These are phyloP conservation scores for Pipistrellus nathusii DNA, from an alignment of 2,797 vertebrate species.

Conservation along the genomic window DNA sequence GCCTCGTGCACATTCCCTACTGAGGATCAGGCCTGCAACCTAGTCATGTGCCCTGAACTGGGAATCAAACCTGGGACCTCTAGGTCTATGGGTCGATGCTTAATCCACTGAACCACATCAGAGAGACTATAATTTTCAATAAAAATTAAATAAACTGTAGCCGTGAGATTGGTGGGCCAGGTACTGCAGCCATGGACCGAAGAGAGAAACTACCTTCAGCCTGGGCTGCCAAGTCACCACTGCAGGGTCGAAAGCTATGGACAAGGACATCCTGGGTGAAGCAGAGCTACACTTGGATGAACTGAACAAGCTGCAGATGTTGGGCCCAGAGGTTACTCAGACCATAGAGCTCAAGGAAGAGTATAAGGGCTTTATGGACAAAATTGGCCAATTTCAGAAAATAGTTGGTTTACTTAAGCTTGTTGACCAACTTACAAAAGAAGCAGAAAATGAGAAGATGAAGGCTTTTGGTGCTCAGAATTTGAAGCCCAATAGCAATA, in stretches of 20 bases:
- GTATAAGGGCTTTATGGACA: conserved; percentile 95
- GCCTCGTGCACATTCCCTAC: too few species aligned
- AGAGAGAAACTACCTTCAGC: too few species aligned
- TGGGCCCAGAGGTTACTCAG: conserved; percentile 94
- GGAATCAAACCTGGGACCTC: too few species aligned
- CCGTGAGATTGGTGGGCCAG: too few species aligned
- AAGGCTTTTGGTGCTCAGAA: conserved; percentile 98
- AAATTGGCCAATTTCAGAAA: conserved; percentile 96
- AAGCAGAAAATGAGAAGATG: conserved; percentile 97
- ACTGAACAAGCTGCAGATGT: conserved; percentile 94
- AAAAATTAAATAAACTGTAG: too few species aligned
- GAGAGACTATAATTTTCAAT: too few species aligned
- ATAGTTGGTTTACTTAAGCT: conserved; percentile 95
- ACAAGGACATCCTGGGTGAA: conserved; percentile 92
- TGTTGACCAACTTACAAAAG: conserved; percentile 95
- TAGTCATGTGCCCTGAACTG: too few species aligned
- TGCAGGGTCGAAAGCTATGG: conserved; percentile 88
- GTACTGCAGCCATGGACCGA: too few species aligned
- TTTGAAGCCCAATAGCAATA: conserved; percentile 96
- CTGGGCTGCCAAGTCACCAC: too few species aligned
- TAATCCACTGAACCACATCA: too few species aligned
- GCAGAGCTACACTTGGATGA: conserved; percentile 95
- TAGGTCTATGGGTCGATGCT: too few species aligned
- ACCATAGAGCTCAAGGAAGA: conserved; percentile 95
- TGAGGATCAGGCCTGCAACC: too few species aligned